phyloP scores from a whole-genome alignment of 1,140 invertebrate genomes.

The Subanguina moxae region DNA sequence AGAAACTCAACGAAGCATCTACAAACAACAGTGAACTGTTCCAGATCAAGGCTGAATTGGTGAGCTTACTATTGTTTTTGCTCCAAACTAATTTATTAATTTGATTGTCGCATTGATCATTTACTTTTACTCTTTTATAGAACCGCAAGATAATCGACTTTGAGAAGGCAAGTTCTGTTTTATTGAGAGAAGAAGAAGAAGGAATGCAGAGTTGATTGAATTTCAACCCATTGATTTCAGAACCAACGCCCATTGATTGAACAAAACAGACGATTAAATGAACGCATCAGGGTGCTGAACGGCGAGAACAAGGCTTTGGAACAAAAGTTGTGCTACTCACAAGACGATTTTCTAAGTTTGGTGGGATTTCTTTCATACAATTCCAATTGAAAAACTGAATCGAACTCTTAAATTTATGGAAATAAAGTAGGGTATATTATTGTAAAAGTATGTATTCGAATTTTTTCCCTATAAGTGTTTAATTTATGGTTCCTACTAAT shows the following conservation, averaged over 20 bases:
- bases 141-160: conserved; percentile 57
- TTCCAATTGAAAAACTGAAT: background rate
- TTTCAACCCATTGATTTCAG: background rate
- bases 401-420: too few species aligned
- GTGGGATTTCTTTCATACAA: conserved; percentile 20
- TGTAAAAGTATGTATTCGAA: too few species aligned
- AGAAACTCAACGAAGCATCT: conserved; percentile 42
- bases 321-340: conserved; percentile 45
- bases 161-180: conserved; percentile 38
- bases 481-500: too few species aligned
- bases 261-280: conserved; percentile 47
- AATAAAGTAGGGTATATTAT: too few species aligned
- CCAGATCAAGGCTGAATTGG: conserved; percentile 57
- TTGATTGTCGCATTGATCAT: background rate
- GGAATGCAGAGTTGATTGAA: too few species aligned
- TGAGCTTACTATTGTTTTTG: conserved; percentile 9
- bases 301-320: conserved; percentile 51
- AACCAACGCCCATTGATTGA: conserved; percentile 56
- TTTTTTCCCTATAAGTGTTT: too few species aligned
- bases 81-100: background rate
- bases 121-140: conserved; percentile 29
- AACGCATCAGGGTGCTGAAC: conserved; percentile 45
- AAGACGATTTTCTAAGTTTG: conserved; percentile 52
- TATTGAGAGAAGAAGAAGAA: too few species aligned
- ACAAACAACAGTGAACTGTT: conserved; percentile 49